A percentile compares a stretch with the other conserved stretches of the same genome.
phyloP scores from a whole-genome alignment of 2,888 invertebrate species.

The Hololepta plana region DNA sequence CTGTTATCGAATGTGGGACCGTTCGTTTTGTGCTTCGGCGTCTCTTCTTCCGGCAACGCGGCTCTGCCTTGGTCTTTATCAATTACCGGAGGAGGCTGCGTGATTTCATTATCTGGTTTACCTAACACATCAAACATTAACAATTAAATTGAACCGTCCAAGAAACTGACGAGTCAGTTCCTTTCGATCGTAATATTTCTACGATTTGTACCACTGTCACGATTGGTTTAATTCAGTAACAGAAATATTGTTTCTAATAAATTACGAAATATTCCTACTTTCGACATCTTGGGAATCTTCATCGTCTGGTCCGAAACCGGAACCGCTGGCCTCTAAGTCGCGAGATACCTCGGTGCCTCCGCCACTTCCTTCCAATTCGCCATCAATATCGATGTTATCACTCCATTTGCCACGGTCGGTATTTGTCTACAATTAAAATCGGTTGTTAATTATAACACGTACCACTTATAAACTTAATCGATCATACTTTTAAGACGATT shows the following conservation, averaged over 20 bases:
- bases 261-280: too few relatives aligned
- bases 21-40: constrained; percentile 11
- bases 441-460: too few relatives aligned
- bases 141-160: constrained; percentile 6
- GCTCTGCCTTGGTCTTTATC: constrained; percentile 6
- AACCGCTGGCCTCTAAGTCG: constrained; percentile 70
- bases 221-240: too few relatives aligned
- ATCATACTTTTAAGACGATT: too few relatives aligned
- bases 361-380: constrained; percentile 57
- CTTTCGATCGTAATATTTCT: too few relatives aligned
- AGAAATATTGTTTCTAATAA: too few relatives aligned
- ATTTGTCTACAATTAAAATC: constrained; percentile 4
- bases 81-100: too few relatives aligned
- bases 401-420: constrained; percentile 10
- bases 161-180: constrained; percentile 8
- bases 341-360: constrained; percentile 46
- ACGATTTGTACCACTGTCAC: too few relatives aligned
- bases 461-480: too few relatives aligned
- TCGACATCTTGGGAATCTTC: constrained; percentile 31
- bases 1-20: constrained; percentile 23
- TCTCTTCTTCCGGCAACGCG: constrained; percentile 3
- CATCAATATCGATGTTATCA: constrained; percentile 60
- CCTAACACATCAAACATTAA: constrained; percentile 2
- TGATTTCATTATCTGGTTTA: too few relatives aligned
- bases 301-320: constrained; percentile 72